A percentile compares a stretch with the other conserved stretches of the same genome.
These are phyloP conservation scores for Chelon auratus DNA, from an alignment of 2,797 vertebrate genomes.

Conservation along the genomic window DNA sequence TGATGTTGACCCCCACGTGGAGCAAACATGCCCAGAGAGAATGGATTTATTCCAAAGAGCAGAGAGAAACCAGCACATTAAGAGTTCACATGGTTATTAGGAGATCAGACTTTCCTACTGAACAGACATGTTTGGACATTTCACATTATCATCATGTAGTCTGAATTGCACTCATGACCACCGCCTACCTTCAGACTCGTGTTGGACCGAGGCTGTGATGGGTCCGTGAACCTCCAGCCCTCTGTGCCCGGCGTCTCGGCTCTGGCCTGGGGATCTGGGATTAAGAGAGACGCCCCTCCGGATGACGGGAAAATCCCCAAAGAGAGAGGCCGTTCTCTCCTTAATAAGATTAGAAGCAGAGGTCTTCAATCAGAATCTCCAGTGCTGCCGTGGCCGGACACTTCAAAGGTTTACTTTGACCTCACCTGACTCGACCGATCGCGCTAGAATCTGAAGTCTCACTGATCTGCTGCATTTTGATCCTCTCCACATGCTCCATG, in stretches of 20 bases:
- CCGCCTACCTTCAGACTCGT: slow-evolving; percentile 92
- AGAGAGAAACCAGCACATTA: too few relatives aligned
- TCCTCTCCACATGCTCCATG: slow-evolving; percentile 96
- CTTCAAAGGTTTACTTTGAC: neutral
- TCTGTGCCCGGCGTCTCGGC: slow-evolving; percentile 90
- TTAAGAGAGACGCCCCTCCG: slow-evolving; percentile 86
- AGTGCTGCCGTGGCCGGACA: too few relatives aligned
- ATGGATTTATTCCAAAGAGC: too few relatives aligned
- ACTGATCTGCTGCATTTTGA: slow-evolving; percentile 91
- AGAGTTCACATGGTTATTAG: too few relatives aligned
- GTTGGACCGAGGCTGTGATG: slow-evolving; percentile 90
- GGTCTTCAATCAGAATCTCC: too few relatives aligned
- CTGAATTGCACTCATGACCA: neutral
- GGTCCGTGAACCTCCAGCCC: slow-evolving; percentile 91
- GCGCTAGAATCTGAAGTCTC: slow-evolving; percentile 76
- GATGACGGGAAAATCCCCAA: slow-evolving; percentile 93
- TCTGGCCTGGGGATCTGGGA: slow-evolving; percentile 86
- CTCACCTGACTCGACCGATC: slow-evolving; percentile 77
- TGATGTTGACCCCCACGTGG: too few relatives aligned
- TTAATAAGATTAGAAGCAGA: slow-evolving; percentile 53
- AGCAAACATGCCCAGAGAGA: too few relatives aligned
- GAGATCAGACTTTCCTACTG: too few relatives aligned
- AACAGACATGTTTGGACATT: too few relatives aligned
- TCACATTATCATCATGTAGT: too few relatives aligned
- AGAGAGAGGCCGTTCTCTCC: slow-evolving; percentile 95